These are phyloP conservation scores for Trichonephila clavipes DNA, from an alignment of 1,140 invertebrate species.

Conservation along the genomic window DNA sequence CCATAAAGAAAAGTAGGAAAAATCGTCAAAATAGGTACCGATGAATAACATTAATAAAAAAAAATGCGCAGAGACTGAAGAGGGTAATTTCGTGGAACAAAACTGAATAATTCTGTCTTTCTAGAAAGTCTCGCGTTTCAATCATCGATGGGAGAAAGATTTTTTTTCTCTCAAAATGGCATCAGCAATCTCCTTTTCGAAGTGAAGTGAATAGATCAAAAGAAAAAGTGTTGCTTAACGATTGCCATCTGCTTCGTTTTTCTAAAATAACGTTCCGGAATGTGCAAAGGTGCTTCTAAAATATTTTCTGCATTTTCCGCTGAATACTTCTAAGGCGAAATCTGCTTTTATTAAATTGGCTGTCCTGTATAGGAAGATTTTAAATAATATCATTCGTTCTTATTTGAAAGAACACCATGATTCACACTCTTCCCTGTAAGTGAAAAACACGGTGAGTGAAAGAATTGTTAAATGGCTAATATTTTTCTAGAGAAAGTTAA, in stretches of 20 bases:
- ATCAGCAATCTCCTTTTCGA: neutral
- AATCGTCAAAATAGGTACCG: constrained; percentile 9
- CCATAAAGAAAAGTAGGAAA: neutral
- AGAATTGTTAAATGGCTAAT: neutral
- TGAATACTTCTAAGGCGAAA: neutral
- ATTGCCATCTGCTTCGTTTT: neutral
- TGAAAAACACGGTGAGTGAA: neutral
- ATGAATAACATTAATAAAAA: constrained; percentile 14
- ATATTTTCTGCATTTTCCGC: neutral
- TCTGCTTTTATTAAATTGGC: neutral
- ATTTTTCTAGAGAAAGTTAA: neutral
- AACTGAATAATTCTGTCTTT: constrained; percentile 46
- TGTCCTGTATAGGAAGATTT: neutral
- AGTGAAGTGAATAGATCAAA: constrained; percentile 2
- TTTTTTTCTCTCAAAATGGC: neutral
- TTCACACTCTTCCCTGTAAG: no score
- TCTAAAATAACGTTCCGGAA: neutral
- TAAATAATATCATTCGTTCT: neutral
- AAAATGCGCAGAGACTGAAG: neutral
- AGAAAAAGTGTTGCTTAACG: neutral
- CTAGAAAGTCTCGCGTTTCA: constrained; percentile 1
- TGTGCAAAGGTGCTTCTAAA: neutral
- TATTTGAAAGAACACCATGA: no score
- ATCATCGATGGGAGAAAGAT: neutral
- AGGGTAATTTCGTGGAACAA: constrained; percentile 12